phyloP scores from a whole-genome alignment of 2,113 vertebrate genomes.

The Polyodon spathula region DNA sequence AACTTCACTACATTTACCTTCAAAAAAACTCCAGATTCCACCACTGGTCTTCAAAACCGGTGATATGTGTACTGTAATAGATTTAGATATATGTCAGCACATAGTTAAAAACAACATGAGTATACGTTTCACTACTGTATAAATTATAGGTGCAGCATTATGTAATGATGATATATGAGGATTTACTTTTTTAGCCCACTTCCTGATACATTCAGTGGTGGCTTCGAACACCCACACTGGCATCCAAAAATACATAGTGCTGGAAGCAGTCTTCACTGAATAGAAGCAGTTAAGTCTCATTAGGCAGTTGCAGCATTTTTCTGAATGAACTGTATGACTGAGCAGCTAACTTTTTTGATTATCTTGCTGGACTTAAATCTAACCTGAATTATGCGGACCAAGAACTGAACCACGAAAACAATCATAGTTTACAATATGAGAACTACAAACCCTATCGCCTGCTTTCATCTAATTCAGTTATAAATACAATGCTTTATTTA shows the following conservation, averaged over 20 bases:
- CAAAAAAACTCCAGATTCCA: constrained; percentile 50
- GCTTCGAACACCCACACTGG: constrained; percentile 31
- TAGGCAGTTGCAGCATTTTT: too few species aligned
- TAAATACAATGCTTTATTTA: too few species aligned
- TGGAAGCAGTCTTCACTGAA: constrained; percentile 23
- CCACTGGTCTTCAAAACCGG: constrained; percentile 31
- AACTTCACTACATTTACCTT: constrained; percentile 40
- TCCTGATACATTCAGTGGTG: constrained; percentile 24
- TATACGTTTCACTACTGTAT: constrained; percentile 38
- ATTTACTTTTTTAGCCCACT: constrained; percentile 26
- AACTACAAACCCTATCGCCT: too few species aligned
- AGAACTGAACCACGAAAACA: too few species aligned
- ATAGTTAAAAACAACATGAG: constrained; percentile 33
- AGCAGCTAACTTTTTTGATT: too few species aligned
- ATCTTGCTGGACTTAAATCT: too few species aligned
- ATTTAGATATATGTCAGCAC: constrained; percentile 36
- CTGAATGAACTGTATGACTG: too few species aligned
- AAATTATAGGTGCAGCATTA: constrained; percentile 32
- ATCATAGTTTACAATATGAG: too few species aligned
- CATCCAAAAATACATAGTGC: constrained; percentile 47
- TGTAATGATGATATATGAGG: constrained; percentile 29
- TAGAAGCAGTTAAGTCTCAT: neutral
- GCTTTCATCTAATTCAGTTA: too few species aligned
- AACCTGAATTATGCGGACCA: too few species aligned
- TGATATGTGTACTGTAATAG: constrained; percentile 45